Base-by-base conservation (phyloP, 2,888 invertebrate species). In the Ametastegia equiseti region DNA sequence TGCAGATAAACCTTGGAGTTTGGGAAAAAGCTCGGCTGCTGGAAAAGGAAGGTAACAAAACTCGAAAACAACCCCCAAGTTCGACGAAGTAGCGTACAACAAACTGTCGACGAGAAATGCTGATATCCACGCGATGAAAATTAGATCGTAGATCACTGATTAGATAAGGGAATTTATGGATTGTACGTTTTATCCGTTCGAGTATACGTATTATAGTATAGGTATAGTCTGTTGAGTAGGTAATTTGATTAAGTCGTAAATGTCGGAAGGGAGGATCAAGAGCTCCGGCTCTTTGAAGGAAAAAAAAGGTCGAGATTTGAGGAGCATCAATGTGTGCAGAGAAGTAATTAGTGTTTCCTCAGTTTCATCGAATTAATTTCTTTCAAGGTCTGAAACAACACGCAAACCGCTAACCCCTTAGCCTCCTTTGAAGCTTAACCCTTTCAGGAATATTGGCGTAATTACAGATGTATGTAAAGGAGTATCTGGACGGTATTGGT, bases 1-100 rank as follows among this genome's bases (percentile, higher is more conserved):
- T 82, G 71, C 80, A 80, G 80, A 84, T 83, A 83, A 84, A 83
- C 79, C 83, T 83, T 33, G 23, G 36, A 75, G 50, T 75, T 75
- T 50, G 3, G 36, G 36, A 15, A 36, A n/a, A 23, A 75, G 27
- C 36, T 23, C 2, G n/a, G 23, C 36, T 36, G 23, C 0, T 15
- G 13, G 50, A 7, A 27, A 54, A 71, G 6, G 27, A 36, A 47
- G 4, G 42, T 3, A 23, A 30, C 13, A 30, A 71, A 71, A 71
- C 54, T 33, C 33, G 75, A 75, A 75, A 75, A 75, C 75, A 75
- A 75, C 30, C 36, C 54, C 36, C 36, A n/a, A n/a, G 27, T 75
- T 36, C 15, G 15, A 71, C 30, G 36, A 30, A 78, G 77, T 80
- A 47, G 39, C 27, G 57, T 75, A 65, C 13, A 65, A 71, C 63